Evolutionary conservation across 2,113 vertebrate species (phyloP).

Genomic region (Dromaius novaehollandiae): DNA sequence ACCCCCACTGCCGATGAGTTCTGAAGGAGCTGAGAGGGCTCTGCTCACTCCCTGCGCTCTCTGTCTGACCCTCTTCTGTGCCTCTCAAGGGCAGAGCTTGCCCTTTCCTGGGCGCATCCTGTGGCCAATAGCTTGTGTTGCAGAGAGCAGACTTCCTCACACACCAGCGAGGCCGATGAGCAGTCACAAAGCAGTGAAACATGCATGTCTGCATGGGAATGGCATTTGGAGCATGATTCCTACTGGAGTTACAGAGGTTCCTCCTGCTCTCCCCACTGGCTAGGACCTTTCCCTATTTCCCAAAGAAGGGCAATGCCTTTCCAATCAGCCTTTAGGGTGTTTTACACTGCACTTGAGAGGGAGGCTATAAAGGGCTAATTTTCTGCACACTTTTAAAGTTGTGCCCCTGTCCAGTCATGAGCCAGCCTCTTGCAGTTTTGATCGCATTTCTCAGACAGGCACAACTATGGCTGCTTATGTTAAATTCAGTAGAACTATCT

Average conservation of each 20-base stretch:
- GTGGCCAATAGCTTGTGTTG: rapidly evolving
- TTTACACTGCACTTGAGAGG: background rate
- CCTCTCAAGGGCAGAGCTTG: background rate
- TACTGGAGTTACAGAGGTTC: background rate
- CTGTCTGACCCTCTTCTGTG: background rate
- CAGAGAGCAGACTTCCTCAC: background rate
- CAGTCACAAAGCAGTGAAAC: background rate
- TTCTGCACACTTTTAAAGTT: background rate
- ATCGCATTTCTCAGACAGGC: background rate
- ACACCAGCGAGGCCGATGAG: rapidly evolving
- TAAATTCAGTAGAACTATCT: background rate
- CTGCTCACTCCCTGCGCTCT: rapidly evolving
- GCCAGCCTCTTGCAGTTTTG: rapidly evolving
- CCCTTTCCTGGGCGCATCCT: background rate
- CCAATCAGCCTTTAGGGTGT: background rate
- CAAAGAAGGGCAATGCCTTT: background rate
- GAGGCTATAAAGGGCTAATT: background rate
- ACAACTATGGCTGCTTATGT: background rate
- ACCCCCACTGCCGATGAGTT: background rate
- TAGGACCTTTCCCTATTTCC: background rate
- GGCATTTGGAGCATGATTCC: background rate
- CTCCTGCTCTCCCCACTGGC: background rate
- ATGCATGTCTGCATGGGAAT: rapidly evolving
- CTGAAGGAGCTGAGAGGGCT: background rate
- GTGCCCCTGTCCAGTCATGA: background rate